A percentile compares a stretch with the other conserved stretches of the same genome.
These are phyloP conservation scores for Scrobipalpa costella DNA, from an alignment of 2,888 invertebrate genomes.

Conservation along the genomic window DNA sequence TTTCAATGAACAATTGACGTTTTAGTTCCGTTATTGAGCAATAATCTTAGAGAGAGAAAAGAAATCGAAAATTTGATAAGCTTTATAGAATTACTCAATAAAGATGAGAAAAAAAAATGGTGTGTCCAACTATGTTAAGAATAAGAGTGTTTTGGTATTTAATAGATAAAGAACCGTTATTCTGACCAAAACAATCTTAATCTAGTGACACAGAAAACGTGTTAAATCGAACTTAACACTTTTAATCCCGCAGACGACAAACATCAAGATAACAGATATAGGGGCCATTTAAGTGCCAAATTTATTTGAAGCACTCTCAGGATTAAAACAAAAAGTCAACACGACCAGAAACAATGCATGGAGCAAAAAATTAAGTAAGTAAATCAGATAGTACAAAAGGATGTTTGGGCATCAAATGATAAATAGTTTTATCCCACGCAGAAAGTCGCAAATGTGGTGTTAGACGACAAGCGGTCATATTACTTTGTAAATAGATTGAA, in stretches of 20 bases:
- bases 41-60: constrained; percentile 5
- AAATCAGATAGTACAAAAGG: constrained; percentile 74
- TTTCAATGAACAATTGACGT: constrained; percentile 12
- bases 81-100: background rate
- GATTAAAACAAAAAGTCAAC: constrained; percentile 72
- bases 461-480: background rate
- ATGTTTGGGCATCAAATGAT: constrained; percentile 65
- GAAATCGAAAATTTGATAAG: constrained; percentile 18
- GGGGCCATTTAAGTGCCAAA: constrained; percentile 57
- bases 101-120: background rate
- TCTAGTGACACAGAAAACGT: constrained; percentile 51
- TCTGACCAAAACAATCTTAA: constrained; percentile 38
- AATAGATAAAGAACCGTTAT: constrained; percentile 25
- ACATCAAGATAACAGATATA: constrained; percentile 62
- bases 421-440: constrained; percentile 59
- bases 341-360: constrained; percentile 63
- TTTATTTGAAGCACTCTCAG: constrained; percentile 70
- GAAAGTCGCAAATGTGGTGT: constrained; percentile 26
- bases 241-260: constrained; percentile 58
- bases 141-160: background rate
- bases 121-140: background rate
- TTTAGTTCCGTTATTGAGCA: constrained; percentile 38
- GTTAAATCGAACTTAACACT: constrained; percentile 59
- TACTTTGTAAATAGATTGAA: background rate
- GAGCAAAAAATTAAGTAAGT: constrained; percentile 69